Conservation (phyloP, 2,113 vertebrate genomes). For the Rostratula benghalensis region DNA sequence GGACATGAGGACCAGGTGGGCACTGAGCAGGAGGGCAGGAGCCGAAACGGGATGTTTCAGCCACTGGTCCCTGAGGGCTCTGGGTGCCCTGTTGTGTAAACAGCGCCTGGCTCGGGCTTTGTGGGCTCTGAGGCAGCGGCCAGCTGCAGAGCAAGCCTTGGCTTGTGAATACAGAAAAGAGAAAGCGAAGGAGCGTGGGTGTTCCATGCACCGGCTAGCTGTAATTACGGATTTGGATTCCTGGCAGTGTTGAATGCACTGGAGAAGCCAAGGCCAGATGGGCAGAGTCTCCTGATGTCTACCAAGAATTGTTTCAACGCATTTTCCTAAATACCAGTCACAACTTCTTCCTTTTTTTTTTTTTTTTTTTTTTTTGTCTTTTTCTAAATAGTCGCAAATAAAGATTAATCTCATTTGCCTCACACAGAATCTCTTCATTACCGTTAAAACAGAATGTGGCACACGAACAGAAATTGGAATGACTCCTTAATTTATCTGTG, state of each 20-base stretch:
- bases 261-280: conserved; percentile 58
- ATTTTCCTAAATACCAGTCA: conserved; percentile 10
- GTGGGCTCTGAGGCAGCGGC: background rate
- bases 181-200: background rate
- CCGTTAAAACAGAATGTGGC: background rate
- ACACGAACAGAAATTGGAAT: background rate
- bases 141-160: conserved; percentile 10
- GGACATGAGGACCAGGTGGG: background rate
- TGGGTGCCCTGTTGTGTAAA: fast-evolving
- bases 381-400: background rate
- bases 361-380: background rate
- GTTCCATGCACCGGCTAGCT: conserved; percentile 19
- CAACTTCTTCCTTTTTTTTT: background rate
- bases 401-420: background rate
- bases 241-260: conserved; percentile 15
- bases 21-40: background rate
- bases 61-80: fast-evolving
- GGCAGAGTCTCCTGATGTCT: conserved; percentile 41
- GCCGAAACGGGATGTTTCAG: background rate
- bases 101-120: fast-evolving
- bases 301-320: conserved; percentile 28
- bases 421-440: background rate
- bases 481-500: background rate
- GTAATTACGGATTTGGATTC: conserved; percentile 50
- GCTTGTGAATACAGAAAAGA: background rate